Conservation (phyloP, 1,140 invertebrate species). For the Danaus melanippus region DNA sequence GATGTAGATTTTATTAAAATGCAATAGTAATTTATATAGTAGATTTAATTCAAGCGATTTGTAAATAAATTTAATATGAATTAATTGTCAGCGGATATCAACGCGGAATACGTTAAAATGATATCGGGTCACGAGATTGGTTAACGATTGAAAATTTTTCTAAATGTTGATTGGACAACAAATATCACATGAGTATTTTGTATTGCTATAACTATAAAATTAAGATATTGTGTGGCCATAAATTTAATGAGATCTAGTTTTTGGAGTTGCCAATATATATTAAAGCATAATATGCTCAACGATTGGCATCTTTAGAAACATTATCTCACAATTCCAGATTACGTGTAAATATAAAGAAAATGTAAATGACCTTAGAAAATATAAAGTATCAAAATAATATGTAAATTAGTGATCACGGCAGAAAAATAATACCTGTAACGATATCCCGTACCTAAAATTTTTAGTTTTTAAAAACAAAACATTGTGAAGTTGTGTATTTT, state of each 20-base stretch:
- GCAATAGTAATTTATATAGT: constrained; percentile 71
- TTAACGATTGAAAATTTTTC: constrained; percentile 24
- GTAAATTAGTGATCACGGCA: constrained; percentile 61
- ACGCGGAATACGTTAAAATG: constrained; percentile 20
- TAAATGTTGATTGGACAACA: constrained; percentile 38
- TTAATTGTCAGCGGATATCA: constrained; percentile 40
- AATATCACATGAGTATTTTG: constrained; percentile 41
- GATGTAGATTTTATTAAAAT: constrained; percentile 58
- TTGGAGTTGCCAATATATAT: constrained; percentile 26
- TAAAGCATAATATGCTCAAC: background rate
- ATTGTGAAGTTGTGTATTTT: constrained; percentile 72
- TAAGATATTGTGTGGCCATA: constrained; percentile 68
- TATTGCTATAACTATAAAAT: constrained; percentile 57
- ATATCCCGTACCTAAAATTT: constrained; percentile 68
- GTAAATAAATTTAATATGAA: constrained; percentile 53
- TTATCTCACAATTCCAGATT: constrained; percentile 33
- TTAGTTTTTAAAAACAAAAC: constrained; percentile 68
- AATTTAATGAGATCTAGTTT: constrained; percentile 38
- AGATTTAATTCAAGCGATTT: constrained; percentile 53
- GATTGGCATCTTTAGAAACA: constrained; percentile 13
- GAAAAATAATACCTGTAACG: constrained; percentile 46
- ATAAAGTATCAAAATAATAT: constrained; percentile 48
- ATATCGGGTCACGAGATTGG: constrained; percentile 39
- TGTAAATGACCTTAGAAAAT: constrained; percentile 62
- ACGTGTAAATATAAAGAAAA: constrained; percentile 54